Evolutionary conservation across 2,797 vertebrate species (phyloP), one percentile per base, ranked within the genome.

Genomic region (Margarornis squamiger): DNA sequence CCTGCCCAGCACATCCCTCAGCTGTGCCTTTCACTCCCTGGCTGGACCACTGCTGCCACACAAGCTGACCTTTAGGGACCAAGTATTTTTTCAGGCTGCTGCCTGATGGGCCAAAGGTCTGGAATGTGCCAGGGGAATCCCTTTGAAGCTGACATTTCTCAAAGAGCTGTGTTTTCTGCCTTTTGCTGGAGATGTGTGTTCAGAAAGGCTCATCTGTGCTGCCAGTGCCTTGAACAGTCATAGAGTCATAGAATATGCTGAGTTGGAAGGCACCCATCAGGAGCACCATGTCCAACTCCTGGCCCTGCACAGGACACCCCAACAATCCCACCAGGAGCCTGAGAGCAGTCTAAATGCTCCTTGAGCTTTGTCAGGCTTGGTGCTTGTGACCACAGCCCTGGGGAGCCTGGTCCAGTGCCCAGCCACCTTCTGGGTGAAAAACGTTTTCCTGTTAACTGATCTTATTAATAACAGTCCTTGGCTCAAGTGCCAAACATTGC

Each of bases 41-140:
- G 45, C 66, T 51, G 38, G 55, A 41, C 32, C 74, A 72, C 85
- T 3, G 3, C 34, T 41, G 38, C 0, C 65, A 80, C 8, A 16
- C 3, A 0, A 6, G n/a, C 57, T 96, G 95, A 90, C 94, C 89
- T 95, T 91, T 45, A 78, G 52, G 79, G 76, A 65, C 76, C 20
- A 29, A 83, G 24, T 86, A 15, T 96, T 96, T 94, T 86, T 62
- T 88, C 96, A 97, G 90, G 88, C 94, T 87, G 34, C 68, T 83
- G 61, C 61, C 66, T 57, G 73, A 19, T 55, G 68, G 72, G 52
- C 48, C 48, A 38, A 59, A 61, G 30, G 41, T 58, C 72, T 95
- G 94, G 88, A 91, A 94, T 88, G 88, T 8, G 2, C 58, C 32
- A 8, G 20, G 88, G n/a, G 90, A 88, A 86, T 95, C 73, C 66